Evolutionary conservation across 2,113 vertebrate genomes (phyloP), one percentile per base, ranked within the genome.

Genomic region (Tenebrosternarchus preto): DNA sequence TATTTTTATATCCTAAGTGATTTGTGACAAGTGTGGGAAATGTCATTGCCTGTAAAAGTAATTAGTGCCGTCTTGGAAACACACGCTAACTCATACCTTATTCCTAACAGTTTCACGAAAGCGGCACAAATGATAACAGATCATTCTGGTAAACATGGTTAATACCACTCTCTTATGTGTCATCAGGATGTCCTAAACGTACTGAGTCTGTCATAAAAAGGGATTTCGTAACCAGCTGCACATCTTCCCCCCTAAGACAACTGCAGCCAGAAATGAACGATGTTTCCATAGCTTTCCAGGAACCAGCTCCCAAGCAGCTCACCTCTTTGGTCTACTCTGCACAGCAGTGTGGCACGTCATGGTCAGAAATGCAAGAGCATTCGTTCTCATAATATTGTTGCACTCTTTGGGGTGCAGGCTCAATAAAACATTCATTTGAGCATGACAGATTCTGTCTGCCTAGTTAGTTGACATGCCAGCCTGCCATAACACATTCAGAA

Each of bases 391-490:
- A 25, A 75, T 75, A 12, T 61, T 36, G 43, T 19, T 25, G 73
- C 31, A 43, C 56, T 56, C 56, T 75, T 68, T 22, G 33, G 56
- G 56, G 24, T 43, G 36, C 22, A 57, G 59, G 59, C 33, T 25
- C 73, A 75, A 59, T 36, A 73, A 73, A 2, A 75, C 33, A 75
- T 75, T 75, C 57, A 60, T 75, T 33, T 24, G 56, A 31, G 22
- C 43, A 43, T 75, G 73, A 75, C 73, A 73, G 9, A 22, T 57
- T 57, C 16, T 33, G 33, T 73, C 19, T 33, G n/a, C 16, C 56
- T 60, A 22, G 64, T 68, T 68, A 39, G 64, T 68, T 68, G 36
- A 68, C 6, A 9, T 19, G 31, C 59, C 24, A 61, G 56, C n/a
- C 39, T 20, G 36, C n/a, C 25, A 61, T 9, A 61, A 56, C n/a